A percentile compares a stretch with the other conserved stretches of the same genome.
phyloP scores from a whole-genome alignment of 2,888 invertebrate genomes.

The Standfussiana lucernea region DNA sequence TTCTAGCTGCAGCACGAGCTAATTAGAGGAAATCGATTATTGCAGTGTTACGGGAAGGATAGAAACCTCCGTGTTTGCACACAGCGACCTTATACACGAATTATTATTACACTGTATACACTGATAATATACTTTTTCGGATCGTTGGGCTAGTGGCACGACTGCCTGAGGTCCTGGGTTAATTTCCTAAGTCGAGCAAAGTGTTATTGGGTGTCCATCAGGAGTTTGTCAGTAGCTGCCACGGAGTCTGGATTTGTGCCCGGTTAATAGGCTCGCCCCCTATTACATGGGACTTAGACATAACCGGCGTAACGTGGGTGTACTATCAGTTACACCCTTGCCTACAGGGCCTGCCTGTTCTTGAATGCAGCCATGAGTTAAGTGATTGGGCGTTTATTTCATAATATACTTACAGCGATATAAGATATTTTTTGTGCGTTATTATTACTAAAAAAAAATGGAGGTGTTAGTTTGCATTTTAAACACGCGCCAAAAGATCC shows the following conservation, averaged over 20 bases:
- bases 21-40: conserved; percentile 39
- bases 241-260: not conserved
- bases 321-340: too few relatives aligned
- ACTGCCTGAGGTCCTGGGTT: not conserved
- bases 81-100: not conserved
- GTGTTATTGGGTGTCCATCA: too few relatives aligned
- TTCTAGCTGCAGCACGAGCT: not conserved
- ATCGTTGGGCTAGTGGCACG: not conserved
- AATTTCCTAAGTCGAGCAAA: too few relatives aligned
- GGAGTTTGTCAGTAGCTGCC: not conserved
- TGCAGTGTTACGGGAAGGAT: conserved; percentile 37
- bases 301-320: too few relatives aligned
- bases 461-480: not conserved
- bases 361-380: too few relatives aligned
- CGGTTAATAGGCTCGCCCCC: too few relatives aligned
- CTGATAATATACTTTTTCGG: not conserved
- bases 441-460: too few relatives aligned
- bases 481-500: not conserved
- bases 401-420: too few relatives aligned
- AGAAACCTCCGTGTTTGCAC: conserved; percentile 30
- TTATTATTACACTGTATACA: not conserved
- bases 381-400: too few relatives aligned
- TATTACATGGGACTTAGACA: too few relatives aligned
- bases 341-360: too few relatives aligned
- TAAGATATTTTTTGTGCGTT: too few relatives aligned